Percentiles rank a stretch among this genome's conserved stretches.
These are phyloP conservation scores for Eidolon dupreanum DNA, from an alignment of 2,797 vertebrate species.

Conservation along the genomic window DNA sequence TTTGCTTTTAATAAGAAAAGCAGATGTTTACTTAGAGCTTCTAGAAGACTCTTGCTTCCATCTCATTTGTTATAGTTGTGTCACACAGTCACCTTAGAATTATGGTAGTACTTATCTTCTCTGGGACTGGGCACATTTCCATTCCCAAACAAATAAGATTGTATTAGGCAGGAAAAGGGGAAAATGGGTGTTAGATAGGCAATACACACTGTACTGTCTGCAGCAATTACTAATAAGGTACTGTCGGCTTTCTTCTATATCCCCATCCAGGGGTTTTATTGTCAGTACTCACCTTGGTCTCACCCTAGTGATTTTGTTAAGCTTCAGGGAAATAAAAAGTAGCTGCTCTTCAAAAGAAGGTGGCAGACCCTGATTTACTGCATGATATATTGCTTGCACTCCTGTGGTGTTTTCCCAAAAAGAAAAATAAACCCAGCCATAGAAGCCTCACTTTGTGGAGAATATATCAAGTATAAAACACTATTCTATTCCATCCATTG, in stretches of 20 bases:
- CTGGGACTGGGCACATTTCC: background rate
- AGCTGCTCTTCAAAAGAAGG: background rate
- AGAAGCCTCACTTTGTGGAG: background rate
- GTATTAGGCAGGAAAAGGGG: background rate
- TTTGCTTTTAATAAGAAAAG: background rate
- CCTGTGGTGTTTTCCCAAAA: background rate
- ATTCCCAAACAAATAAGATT: background rate
- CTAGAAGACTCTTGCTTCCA: background rate
- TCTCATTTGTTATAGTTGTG: background rate
- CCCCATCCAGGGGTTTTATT: background rate
- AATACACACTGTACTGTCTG: background rate
- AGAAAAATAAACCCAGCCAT: background rate
- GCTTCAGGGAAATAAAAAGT: slow-evolving; percentile 9
- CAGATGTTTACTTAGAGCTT: background rate
- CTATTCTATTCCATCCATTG: background rate
- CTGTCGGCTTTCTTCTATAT: background rate
- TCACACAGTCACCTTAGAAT: background rate
- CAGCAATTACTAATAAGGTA: background rate
- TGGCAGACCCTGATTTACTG: background rate
- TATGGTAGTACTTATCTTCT: background rate
- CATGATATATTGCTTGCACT: background rate
- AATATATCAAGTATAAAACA: background rate
- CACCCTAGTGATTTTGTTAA: background rate
- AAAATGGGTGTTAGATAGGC: too few species aligned
- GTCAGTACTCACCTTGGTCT: background rate